Percentiles rank a stretch among this genome's conserved stretches.
Evolutionary conservation across 2,797 vertebrate species (phyloP).

Genomic region (Ptychobarbus kaznakovi): DNA sequence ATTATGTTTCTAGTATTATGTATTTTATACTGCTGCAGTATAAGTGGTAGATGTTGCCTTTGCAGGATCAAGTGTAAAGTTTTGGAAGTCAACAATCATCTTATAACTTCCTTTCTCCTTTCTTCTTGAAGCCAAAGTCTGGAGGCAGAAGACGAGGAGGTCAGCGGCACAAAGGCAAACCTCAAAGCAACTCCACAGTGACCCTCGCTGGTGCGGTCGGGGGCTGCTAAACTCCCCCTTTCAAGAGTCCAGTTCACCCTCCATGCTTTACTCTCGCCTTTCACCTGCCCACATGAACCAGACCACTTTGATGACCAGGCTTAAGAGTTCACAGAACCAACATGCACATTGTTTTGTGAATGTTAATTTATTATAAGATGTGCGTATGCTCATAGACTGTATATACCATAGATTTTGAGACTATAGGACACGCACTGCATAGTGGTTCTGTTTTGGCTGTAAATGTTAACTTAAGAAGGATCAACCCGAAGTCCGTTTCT

Average conservation of each 20-base stretch:
- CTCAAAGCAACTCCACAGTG: constrained; percentile 71
- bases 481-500: constrained; percentile 3
- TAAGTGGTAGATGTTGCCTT: neutral
- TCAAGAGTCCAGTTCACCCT: constrained; percentile 23
- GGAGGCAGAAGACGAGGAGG: constrained; percentile 81
- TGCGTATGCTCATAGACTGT: constrained; percentile 48
- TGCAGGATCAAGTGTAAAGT: neutral
- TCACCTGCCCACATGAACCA: constrained; percentile 30
- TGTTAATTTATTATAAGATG: constrained; percentile 53
- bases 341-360: constrained; percentile 48
- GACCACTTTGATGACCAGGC: constrained; percentile 17
- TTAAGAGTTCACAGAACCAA: constrained; percentile 50
- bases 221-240: constrained; percentile 67
- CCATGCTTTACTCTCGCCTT: constrained; percentile 20
- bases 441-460: constrained; percentile 51
- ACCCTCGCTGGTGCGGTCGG: constrained; percentile 71
- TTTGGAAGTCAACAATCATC: neutral
- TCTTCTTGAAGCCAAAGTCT: constrained; percentile 75
- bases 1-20: neutral
- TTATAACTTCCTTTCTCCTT: neutral
- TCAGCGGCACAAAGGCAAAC: constrained; percentile 82
- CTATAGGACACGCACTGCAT: constrained; percentile 50
- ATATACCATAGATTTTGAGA: constrained; percentile 49
- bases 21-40: neutral
- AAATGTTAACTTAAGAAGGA: constrained; percentile 27